These are phyloP conservation scores for Cinara cedri DNA, from an alignment of 2,888 invertebrate species.

Conservation along the genomic window DNA sequence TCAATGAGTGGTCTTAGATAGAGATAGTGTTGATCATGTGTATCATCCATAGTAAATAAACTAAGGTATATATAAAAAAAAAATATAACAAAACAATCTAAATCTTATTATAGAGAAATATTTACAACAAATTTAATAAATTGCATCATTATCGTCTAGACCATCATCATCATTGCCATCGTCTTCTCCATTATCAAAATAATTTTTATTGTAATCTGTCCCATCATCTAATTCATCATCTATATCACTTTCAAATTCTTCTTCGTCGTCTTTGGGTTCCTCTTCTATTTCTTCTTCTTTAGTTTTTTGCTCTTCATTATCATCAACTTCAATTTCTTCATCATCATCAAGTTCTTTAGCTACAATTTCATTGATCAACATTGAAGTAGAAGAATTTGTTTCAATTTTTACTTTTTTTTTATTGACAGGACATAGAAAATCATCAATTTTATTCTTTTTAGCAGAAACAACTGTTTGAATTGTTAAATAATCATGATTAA, in stretches of 20 bases:
- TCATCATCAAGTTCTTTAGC: constrained; percentile 52
- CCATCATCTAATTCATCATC: constrained; percentile 89
- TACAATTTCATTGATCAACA: constrained; percentile 26
- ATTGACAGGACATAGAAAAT: constrained; percentile 49
- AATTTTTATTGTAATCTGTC: constrained; percentile 85
- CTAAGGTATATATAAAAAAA: neutral
- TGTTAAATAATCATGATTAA: constrained; percentile 54
- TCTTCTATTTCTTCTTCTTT: constrained; percentile 68
- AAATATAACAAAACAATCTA: neutral
- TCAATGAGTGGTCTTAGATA: too few species aligned
- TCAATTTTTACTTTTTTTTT: constrained; percentile 53
- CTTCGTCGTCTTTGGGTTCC: constrained; percentile 66
- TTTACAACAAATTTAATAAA: constrained; percentile 39
- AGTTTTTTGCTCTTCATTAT: constrained; percentile 63
- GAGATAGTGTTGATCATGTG: too few species aligned
- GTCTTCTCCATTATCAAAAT: constrained; percentile 86
- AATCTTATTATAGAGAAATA: neutral
- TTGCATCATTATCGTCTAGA: constrained; percentile 69
- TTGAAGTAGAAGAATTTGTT: constrained; percentile 44
- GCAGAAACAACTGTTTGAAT: constrained; percentile 37
- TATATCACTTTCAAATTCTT: constrained; percentile 71
- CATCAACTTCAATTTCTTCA: constrained; percentile 62
- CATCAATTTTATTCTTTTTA: constrained; percentile 57
- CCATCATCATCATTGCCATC: constrained; percentile 88
- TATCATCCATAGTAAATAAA: too few species aligned